phyloP scores from a whole-genome alignment of 2,888 invertebrate genomes.

The Cataglyphis livida region DNA sequence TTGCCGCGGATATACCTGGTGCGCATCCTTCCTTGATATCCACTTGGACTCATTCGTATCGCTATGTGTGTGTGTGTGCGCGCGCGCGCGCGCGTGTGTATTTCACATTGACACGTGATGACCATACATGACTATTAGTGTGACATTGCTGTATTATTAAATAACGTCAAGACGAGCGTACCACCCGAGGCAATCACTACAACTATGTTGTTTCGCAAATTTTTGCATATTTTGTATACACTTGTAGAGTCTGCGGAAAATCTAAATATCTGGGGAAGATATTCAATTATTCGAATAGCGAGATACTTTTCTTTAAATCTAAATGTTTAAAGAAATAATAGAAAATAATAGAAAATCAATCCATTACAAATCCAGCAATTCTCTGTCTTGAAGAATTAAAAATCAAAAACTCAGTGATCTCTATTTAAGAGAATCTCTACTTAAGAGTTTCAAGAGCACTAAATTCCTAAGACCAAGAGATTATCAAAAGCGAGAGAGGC shows the following conservation, averaged over 20 bases:
- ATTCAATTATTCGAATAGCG: conserved; percentile 9
- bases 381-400: background rate
- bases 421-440: background rate
- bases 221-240: conserved; percentile 4
- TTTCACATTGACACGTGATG: background rate
- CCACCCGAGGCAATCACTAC: background rate
- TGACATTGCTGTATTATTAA: conserved; percentile 46
- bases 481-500: background rate
- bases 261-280: background rate
- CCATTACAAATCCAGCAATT: background rate
- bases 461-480: background rate
- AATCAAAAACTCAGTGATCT: background rate
- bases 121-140: conserved; percentile 20
- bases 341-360: background rate
- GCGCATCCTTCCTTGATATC: conserved; percentile 73
- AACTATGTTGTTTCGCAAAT: background rate
- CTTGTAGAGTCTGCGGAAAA: background rate
- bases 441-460: background rate
- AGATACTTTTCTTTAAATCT: background rate
- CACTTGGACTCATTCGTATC: conserved; percentile 29
- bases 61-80: background rate
- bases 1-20: conserved; percentile 61
- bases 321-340: background rate
- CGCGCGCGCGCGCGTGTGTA: background rate
- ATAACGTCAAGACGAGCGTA: conserved; percentile 38